Base-by-base conservation (phyloP, 2,888 invertebrate genomes). In the Pseudococcus jackbeardsleyi region DNA sequence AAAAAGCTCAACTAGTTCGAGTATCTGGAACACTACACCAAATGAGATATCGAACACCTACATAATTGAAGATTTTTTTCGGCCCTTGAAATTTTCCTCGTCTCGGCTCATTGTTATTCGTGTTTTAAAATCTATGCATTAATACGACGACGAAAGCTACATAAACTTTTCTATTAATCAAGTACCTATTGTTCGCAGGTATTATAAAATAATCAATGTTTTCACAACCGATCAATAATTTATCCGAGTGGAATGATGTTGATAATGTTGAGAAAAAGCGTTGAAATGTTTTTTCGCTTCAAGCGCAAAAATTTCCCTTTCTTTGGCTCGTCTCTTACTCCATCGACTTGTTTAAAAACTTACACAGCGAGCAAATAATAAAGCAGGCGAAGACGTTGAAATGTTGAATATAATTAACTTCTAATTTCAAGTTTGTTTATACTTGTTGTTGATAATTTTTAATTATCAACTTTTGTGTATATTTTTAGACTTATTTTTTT, bases 401-500 rank as follows among this genome's bases (percentile, higher is more conserved):
- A 68, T 68, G 68, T 68, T 68, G 68, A 68, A 68, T 68, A 68
- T 68, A 68, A 68, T 68, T 68, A 68, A 68, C 68, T 68, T 8
- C 68, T 68, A 68, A 68, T 68, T 68, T 68, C 8, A 26, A 68
- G 68, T 68, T 68, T 26, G 68, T 68, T 68, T 68, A 26, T 68
- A 68, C 68, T 68, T 68, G 68, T 68, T 68, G 68, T 68, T 68
- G 68, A 68, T 68, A 68, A 68, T 68, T 68, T 68, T 68, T 68
- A 68, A 68, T 68, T 68, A 68, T 68, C 68, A 68, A 68, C 22
- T 68, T 68, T 68, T 68, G 22, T 68, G 22, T 26, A 22, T 19
- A 26, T 26, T 68, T 68, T 64, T 64, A 15, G 8, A 19, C 19
- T 64, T 9, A 68, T 26, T 68, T 68, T 68, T 68, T 68, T 26